A percentile compares a stretch with the other conserved stretches of the same genome.
Evolutionary conservation across 2,888 invertebrate species (phyloP).

Genomic region (Julus scandinavius): DNA sequence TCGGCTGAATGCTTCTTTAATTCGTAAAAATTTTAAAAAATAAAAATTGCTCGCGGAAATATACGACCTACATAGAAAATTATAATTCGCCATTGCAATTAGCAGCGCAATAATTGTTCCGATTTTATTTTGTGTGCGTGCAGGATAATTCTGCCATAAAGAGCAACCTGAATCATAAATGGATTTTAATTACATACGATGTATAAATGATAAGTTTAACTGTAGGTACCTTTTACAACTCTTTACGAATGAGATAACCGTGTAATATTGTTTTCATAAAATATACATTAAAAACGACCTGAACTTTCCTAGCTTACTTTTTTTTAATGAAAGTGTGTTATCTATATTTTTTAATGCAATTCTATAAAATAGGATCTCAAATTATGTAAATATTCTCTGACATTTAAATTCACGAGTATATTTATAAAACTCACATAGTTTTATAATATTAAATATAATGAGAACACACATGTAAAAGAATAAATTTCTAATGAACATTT

Average conservation of each 20-base stretch:
- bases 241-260: background rate
- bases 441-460: too few relatives aligned
- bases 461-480: too few relatives aligned
- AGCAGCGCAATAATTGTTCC: constrained; percentile 17
- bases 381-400: background rate
- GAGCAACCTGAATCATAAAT: background rate
- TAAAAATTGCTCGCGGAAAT: background rate
- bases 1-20: background rate
- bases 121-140: constrained; percentile 23
- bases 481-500: too few relatives aligned
- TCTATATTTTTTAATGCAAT: too few relatives aligned
- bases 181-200: background rate
- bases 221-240: background rate
- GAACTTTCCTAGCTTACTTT: background rate
- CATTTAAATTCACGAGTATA: background rate
- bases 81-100: background rate
- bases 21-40: background rate
- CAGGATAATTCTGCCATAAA: background rate
- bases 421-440: too few relatives aligned
- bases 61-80: constrained; percentile 6
- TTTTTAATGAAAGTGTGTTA: too few relatives aligned
- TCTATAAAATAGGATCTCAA: background rate
- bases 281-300: background rate
- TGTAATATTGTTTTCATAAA: background rate
- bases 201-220: background rate